Evolutionary conservation across 2,113 vertebrate genomes (phyloP).

Genomic region (Panurus biarmicus): DNA sequence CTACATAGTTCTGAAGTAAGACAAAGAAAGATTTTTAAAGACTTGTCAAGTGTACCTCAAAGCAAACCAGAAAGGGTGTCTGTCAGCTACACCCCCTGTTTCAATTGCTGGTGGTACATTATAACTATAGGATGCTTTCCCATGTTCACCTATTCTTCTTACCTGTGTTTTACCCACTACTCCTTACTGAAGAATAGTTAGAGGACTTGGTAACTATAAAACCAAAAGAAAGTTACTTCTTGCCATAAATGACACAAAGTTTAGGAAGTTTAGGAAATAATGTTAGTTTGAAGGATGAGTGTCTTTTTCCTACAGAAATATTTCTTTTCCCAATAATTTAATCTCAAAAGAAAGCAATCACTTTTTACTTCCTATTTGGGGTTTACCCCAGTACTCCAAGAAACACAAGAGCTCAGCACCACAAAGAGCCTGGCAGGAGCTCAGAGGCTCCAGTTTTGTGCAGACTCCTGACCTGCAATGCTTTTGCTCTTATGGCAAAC

Average conservation of each 20-base stretch:
- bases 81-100: not conserved
- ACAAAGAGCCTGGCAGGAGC: not conserved
- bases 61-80: not conserved
- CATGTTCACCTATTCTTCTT: not conserved
- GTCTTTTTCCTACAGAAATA: not conserved
- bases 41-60: not conserved
- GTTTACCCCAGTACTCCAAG: not conserved
- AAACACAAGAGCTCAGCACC: not conserved
- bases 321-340: not conserved
- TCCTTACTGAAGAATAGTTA: not conserved
- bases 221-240: not conserved
- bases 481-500: not conserved
- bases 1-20: not conserved
- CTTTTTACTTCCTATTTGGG: not conserved
- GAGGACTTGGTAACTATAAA: not conserved
- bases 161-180: not conserved
- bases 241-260: not conserved
- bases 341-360: not conserved
- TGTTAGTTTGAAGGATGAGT: not conserved
- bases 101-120: not conserved
- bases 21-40: slow-evolving; percentile 7
- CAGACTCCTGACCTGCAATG: not conserved
- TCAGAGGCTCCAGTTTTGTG: not conserved
- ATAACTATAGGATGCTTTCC: not conserved
- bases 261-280: not conserved